These are phyloP conservation scores for Acutogordius australiensis DNA, from an alignment of 2,888 invertebrate genomes.

Conservation along the genomic window DNA sequence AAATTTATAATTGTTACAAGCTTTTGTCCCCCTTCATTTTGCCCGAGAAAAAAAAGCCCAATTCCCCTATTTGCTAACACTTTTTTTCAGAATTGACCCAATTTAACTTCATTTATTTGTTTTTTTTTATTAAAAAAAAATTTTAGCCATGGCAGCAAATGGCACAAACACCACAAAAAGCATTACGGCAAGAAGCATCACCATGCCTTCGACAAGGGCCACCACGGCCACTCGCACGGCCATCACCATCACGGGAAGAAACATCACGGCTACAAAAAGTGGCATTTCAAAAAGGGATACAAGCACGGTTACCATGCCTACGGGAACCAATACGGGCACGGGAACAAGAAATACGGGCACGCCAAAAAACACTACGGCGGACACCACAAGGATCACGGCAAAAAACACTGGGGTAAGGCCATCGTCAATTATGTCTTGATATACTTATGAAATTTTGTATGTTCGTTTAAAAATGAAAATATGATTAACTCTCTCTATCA, in stretches of 20 bases:
- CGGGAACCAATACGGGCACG: not conserved
- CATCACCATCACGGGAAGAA: not conserved
- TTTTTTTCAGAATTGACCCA: too few relatives aligned
- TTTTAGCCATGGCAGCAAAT: slow-evolving; percentile 4
- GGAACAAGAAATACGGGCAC: not conserved
- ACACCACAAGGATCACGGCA: not conserved
- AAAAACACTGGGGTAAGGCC: not conserved
- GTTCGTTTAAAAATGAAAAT: too few relatives aligned
- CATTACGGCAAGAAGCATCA: not conserved
- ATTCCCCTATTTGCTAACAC: too few relatives aligned
- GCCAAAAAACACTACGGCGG: slow-evolving; percentile 1
- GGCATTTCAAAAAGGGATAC: slow-evolving; percentile 6
- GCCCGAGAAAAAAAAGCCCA: too few relatives aligned
- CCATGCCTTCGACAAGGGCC: not conserved
- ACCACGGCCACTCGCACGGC: not conserved
- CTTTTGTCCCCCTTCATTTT: too few relatives aligned
- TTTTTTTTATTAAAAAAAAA: too few relatives aligned
- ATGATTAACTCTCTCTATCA: too few relatives aligned
- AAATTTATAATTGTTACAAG: too few relatives aligned
- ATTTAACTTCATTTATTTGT: too few relatives aligned
- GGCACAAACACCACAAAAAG: not conserved
- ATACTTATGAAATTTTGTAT: too few relatives aligned
- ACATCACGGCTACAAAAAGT: not conserved
- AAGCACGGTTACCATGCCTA: slow-evolving; percentile 4
- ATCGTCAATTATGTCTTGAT: too few relatives aligned